phyloP scores from a whole-genome alignment of 23 tunicate genomes.

The Ascidia mentula region DNA sequence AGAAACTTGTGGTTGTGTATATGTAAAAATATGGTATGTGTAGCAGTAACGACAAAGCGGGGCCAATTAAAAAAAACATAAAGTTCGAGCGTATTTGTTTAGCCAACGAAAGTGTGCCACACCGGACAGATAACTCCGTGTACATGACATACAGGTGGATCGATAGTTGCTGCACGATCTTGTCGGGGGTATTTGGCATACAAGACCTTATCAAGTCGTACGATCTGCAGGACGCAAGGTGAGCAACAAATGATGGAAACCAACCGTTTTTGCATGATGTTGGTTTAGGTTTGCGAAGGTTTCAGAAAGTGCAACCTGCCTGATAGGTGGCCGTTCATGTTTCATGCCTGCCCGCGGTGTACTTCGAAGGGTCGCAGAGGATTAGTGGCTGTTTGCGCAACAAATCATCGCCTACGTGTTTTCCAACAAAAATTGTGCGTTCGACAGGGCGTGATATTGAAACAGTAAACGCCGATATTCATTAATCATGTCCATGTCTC shows the following conservation, averaged over 20 bases:
- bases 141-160: slow-evolving; percentile 8
- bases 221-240: neutral
- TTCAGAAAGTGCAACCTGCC: too few relatives aligned
- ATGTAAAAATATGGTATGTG: too few relatives aligned
- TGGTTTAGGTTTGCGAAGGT: too few relatives aligned
- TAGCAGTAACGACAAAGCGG: too few relatives aligned
- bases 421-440: neutral
- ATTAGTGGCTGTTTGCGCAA: neutral
- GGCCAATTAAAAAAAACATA: too few relatives aligned
- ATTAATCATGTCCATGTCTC: neutral
- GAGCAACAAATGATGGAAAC: slow-evolving; percentile 7
- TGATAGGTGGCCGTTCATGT: too few relatives aligned
- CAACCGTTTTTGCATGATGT: neutral
- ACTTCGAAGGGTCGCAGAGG: neutral
- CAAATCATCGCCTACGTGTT: neutral
- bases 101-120: neutral
- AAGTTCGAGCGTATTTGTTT: neutral
- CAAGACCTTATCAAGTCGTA: slow-evolving; percentile 5
- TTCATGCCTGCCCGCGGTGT: too few relatives aligned
- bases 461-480: neutral
- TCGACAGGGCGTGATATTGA: neutral
- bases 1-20: too few relatives aligned
- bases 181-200: slow-evolving; percentile 11
- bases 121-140: slow-evolving; percentile 1
- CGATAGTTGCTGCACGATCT: slow-evolving; percentile 1